Base-by-base conservation (phyloP, 2,797 vertebrate species). In the Cuniculus paca region DNA sequence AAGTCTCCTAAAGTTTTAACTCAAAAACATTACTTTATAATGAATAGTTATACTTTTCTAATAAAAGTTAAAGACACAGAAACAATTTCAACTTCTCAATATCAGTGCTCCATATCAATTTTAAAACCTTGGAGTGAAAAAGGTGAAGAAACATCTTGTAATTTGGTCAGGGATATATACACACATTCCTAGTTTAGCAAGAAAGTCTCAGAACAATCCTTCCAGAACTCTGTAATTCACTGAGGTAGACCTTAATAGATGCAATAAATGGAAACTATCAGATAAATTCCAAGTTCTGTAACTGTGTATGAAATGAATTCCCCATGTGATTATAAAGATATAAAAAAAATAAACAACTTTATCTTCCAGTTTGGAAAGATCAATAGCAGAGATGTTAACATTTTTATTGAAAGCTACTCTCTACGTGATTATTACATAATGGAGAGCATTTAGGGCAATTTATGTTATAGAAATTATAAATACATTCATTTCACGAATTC, bases 301-400 rank as follows among this genome's bases (percentile, higher is more conserved):
- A 94, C 84, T 80, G 31, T 36, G 79, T 93, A 79, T 88, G 68
- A 91, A 96, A 93, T 93, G 94, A 97, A 96, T 94, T 85, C 31
- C 65, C 81, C 60, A 74, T 82, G 28, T 68, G 72, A 48, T 78
- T 75, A 60, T 42, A 79, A 93, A 87, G 42, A 61, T 87, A 94
- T 80, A 24, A 91, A 96, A 95, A 75, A 87, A 58, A 78, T 78
- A 13, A 7, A 72, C 80, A 85, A 92, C 7, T 96, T 95, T 92
- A 91, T 80, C 60, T 72, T 48, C 50, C 19, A 80, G 3, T 95
- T 89, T 95, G 86, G 63, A 95, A 96, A 92, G 39, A 92, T 87
- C 75, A 54, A 74, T 96, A 85, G 5, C 84, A 91, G 70, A 87
- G 19, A 91, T 94, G 54, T 85, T 80, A 54, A 31, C 14, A 80